These are phyloP conservation scores for Microcebus ravelobensis DNA, from an alignment of 2,113 vertebrate genomes.

Conservation along the genomic window DNA sequence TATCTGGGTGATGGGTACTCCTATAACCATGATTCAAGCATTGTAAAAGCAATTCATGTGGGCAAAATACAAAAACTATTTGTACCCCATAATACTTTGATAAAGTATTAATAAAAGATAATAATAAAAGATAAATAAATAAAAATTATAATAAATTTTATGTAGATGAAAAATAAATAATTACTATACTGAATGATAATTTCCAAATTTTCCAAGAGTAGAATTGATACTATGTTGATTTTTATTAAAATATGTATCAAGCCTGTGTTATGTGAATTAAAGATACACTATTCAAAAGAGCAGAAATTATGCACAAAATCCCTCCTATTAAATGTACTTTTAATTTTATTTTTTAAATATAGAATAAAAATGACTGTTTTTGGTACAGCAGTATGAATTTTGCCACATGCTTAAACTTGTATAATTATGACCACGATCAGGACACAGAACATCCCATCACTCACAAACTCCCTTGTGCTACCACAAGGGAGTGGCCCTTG, in stretches of 20 bases:
- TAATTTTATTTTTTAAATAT: background rate
- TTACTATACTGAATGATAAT: background rate
- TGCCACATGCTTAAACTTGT: background rate
- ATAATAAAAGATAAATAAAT: too few relatives aligned
- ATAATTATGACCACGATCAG: background rate
- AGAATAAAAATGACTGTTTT: background rate
- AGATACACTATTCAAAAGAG: background rate
- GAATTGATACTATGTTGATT: background rate
- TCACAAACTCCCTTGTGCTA: too few relatives aligned
- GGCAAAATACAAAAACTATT: too few relatives aligned
- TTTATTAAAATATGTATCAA: background rate
- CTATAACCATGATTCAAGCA: too few relatives aligned
- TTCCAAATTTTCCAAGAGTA: background rate
- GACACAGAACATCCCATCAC: background rate
- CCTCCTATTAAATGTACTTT: background rate
- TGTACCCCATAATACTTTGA: too few relatives aligned
- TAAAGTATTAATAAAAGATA: too few relatives aligned
- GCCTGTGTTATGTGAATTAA: background rate
- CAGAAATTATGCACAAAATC: background rate
- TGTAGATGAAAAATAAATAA: too few relatives aligned
- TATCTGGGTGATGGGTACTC: too few relatives aligned
- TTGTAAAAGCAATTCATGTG: too few relatives aligned
- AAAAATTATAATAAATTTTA: too few relatives aligned
- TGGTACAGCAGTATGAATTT: background rate
- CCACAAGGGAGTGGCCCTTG: background rate